Base-by-base conservation (phyloP, 2,113 vertebrate genomes). In the Tetrao urogallus region DNA sequence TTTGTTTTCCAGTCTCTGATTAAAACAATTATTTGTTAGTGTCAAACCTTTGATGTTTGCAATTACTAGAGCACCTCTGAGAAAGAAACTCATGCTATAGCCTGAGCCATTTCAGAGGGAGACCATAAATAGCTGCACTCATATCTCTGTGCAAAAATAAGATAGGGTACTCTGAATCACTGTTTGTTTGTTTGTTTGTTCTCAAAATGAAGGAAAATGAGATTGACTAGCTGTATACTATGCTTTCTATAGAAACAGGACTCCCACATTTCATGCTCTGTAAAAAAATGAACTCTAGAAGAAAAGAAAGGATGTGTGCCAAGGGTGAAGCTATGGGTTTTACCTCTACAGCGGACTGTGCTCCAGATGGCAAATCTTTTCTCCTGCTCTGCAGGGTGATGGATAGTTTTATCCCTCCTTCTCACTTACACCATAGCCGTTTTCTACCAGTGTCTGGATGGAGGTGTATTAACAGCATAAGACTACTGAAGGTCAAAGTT, bases 1-100 rank as follows among this genome's bases (percentile, higher is more conserved):
- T 92, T 89, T 61, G 48, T 43, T 92, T 76, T 66, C 24, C 30
- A 36, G 7, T 43, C 42, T 86, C 73, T 79, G 34, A 36, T 73
- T 72, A 61, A 82, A 89, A 60, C 5, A 73, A 32, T 73, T 76
- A 36, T 79, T 38, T 72, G 30, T 75, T 69, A 71, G 25, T 21
- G 28, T 80, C 52, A 81, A 80, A 50, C 9, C 7, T 64, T 86
- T 72, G 58, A 22, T 6, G 22, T 36, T 91, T 89, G 56, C 7
- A 73, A 45, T 94, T 76, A n/a, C 42, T 77, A 4, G 27, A 82
- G 7, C 19, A 20, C 27, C 54, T 61, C 61, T 48, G 64, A 63
- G 43, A 77, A 73, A 50, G 58, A 77, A 95, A 48, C 28, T 57
- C 4, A 0, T 30, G 3, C 18, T 75, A 38, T 14, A 83, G 83